A percentile compares a stretch with the other conserved stretches of the same genome.
Conservation (phyloP, 1,140 invertebrate genomes). For the Micrasema minimum region DNA sequence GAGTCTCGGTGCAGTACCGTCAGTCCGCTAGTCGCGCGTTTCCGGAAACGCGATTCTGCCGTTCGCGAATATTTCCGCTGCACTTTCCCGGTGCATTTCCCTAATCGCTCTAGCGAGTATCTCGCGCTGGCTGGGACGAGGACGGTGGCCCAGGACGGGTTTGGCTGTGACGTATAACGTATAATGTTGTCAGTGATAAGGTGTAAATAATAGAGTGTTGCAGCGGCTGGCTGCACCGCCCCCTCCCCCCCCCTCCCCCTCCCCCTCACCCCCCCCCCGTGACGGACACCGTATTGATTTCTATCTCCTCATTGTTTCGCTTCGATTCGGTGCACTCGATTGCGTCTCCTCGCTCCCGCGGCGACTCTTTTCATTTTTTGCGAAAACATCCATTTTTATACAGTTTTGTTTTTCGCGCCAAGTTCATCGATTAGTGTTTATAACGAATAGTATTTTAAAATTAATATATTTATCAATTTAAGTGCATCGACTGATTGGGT, state of each 20-base stretch:
- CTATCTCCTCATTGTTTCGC: conserved; percentile 57
- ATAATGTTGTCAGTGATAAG: conserved; percentile 23
- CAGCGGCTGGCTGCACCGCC: conserved; percentile 38
- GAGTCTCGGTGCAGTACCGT: conserved; percentile 21
- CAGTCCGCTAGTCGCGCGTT: conserved; percentile 20
- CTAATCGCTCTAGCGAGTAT: background rate
- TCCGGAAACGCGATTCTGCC: conserved; percentile 29
- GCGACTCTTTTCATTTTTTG: conserved; percentile 36
- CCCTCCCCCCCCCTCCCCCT: conserved; percentile 55
- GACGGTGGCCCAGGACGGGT: background rate
- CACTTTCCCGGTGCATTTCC: conserved; percentile 29
- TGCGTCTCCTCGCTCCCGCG: conserved; percentile 41
- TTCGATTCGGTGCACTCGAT: conserved; percentile 57
- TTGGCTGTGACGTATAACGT: background rate
- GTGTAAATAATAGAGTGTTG: conserved; percentile 40
- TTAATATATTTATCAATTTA: background rate
- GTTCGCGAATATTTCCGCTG: conserved; percentile 33
- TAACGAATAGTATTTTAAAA: background rate
- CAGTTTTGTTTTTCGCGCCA: background rate
- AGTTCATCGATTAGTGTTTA: background rate
- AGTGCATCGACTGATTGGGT: background rate
- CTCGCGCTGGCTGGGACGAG: background rate
- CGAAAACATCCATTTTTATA: conserved; percentile 3
- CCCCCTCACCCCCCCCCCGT: conserved; percentile 54
- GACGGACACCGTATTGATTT: conserved; percentile 68